Evolutionary conservation across 2,113 vertebrate genomes (phyloP).

Genomic region (Ochotona princeps): DNA sequence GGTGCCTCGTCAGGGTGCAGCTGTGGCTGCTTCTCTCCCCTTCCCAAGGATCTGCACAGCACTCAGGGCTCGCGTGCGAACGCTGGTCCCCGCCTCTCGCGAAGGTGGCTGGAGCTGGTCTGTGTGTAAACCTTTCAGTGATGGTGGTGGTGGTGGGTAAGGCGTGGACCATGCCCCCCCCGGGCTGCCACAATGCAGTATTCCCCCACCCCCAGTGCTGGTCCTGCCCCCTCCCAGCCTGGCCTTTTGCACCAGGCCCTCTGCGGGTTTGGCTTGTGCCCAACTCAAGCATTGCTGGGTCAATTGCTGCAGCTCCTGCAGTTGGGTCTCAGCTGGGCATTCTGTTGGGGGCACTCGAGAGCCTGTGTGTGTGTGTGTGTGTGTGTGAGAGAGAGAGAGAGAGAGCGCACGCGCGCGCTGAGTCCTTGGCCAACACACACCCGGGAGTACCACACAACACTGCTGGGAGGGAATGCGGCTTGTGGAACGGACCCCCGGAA

Average conservation of each 20-base stretch:
- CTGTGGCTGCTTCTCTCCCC: too few species aligned
- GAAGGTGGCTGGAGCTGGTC: too few species aligned
- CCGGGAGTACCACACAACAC: neutral
- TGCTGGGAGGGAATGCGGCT: neutral
- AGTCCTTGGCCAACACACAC: neutral
- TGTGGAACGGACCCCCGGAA: neutral
- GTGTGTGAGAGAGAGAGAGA: neutral
- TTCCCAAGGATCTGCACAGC: too few species aligned
- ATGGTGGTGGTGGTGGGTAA: neutral
- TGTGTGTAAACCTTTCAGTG: neutral
- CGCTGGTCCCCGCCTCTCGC: neutral
- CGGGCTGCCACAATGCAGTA: rapidly evolving
- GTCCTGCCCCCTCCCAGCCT: neutral
- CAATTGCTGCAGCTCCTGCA: too few species aligned
- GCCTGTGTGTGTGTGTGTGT: neutral
- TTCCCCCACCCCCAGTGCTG: neutral
- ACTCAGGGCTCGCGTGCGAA: neutral
- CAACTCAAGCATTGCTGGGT: too few species aligned
- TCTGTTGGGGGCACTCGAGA: neutral
- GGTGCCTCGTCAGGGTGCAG: neutral
- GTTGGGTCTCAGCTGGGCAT: too few species aligned
- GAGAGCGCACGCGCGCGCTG: neutral
- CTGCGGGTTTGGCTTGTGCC: neutral
- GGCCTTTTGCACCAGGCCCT: neutral
- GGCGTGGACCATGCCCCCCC: rapidly evolving